Base-by-base conservation (phyloP, 1,140 invertebrate genomes). In the Drepana arcuata region DNA sequence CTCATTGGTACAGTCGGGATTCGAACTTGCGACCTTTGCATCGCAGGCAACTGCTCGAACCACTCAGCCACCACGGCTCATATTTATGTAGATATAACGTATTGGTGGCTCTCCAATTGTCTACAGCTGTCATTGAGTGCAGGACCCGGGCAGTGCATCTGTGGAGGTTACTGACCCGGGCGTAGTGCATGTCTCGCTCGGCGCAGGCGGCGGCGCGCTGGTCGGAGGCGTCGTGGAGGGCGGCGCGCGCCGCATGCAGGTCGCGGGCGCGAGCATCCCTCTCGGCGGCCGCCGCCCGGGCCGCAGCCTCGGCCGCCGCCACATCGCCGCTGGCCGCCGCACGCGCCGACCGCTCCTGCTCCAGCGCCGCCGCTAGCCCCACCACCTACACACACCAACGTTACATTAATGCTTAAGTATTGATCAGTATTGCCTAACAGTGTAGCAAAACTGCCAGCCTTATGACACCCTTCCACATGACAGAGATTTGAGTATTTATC, bases 291-390 rank as follows among this genome's bases (percentile, higher is more conserved):
- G 77, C 71, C 5, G 63, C 47, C 14, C 68, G 59, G n/a, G 63
- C 64, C 9, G 69, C 60, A 16, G 77, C 68, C 50, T 83, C 77
- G 7, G 77, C 75, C 16, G 71, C 52, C n/a, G 68, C 63, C 15
- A 67, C 59, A 47, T 84, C 82, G 14, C 66, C 48, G 31, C 59
- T 48, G 3, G 74, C 60, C 10, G 72, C 51, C 35, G 67, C 33
- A 2, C 79, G 74, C 15, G 79, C 93, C 40, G 92, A 88, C 42
- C 92, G 90, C 84, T 98, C 95, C 72, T 97, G 94, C 48, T 97
- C 95, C 9, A 97, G 79, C 69, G 96, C 93, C 14, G 91, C 88
- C 33, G 93, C 89, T 6, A 97, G 70, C 1, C 90, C 91, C 61
- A 92, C 91, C 14, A 87, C 88, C 81, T 84, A 40, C 3, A 29